These are phyloP conservation scores for Drosophila colorata DNA, from an alignment of 2,888 invertebrate species.

Conservation along the genomic window DNA sequence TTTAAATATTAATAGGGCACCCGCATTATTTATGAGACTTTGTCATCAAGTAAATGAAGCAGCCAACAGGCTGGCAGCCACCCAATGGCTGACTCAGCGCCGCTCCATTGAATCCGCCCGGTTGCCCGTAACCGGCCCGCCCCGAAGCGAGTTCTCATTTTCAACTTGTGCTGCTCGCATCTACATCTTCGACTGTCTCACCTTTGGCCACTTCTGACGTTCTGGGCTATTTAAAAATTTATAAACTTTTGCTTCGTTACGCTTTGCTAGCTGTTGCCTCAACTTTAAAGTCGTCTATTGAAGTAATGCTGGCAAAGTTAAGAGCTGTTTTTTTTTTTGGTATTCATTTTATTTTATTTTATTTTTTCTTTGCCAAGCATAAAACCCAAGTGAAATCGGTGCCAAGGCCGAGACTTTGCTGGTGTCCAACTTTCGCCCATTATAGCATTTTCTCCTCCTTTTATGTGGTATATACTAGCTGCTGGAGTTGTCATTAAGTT, in stretches of 20 bases:
- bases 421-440: too few relatives aligned
- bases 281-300: constrained; percentile 23
- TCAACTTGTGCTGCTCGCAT: constrained; percentile 8
- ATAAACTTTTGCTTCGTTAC: constrained; percentile 50
- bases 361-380: background rate
- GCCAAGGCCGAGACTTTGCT: constrained; percentile 13
- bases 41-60: constrained; percentile 77
- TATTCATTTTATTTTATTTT: too few relatives aligned
- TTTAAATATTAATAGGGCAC: constrained; percentile 74
- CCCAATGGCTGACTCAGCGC: constrained; percentile 8
- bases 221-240: constrained; percentile 66
- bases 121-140: too few relatives aligned
- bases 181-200: constrained; percentile 32
- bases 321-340: constrained; percentile 4
- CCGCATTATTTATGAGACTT: constrained; percentile 73
- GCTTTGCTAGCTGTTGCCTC: constrained; percentile 16
- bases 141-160: background rate
- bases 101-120: constrained; percentile 27
- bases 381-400: constrained; percentile 16
- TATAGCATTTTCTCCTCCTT: too few relatives aligned
- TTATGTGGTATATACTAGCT: too few relatives aligned
- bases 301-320: constrained; percentile 15
- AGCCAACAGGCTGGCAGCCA: constrained; percentile 38
- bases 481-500: constrained; percentile 6
- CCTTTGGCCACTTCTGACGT: constrained; percentile 43